Base-by-base conservation (phyloP, 2,888 invertebrate species). In the Rotaria macrura region DNA sequence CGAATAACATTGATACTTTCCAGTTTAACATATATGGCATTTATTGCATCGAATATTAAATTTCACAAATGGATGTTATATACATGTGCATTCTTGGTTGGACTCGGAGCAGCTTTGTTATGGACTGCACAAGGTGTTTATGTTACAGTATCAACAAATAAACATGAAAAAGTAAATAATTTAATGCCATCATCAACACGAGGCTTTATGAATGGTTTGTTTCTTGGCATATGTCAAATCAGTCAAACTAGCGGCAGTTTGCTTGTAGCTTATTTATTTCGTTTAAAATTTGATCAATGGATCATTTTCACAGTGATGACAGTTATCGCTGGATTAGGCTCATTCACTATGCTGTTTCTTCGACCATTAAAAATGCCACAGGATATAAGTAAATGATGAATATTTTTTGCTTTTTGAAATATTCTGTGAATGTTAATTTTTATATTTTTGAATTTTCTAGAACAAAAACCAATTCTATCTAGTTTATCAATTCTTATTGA, bases 91-190 rank as follows among this genome's bases (percentile, higher is more conserved):
- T 65, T 65, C 17, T 34, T 65, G 12, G 14, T 65, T 34, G 90
- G 90, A 0, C 87, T 89, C 83, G 87, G 88, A n/a, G 88, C 88
- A 47, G 89, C 89, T 10, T 87, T 89, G 49, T 87, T 89, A 74
- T 90, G 89, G 90, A 90, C 89, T 83, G 89, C 90, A 9, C 88
- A 89, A 84, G 89, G 89, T 47, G 90, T 90, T 0, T 90, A 90
- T 87, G 87, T 90, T 20, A 89, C 90, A 65, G 14, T 65, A n/a
- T 29, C n/a, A 34, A 65, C 65, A 29, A 65, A 65, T 65, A 17
- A 65, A 65, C 65, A 65, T 10, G 65, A 65, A 17, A 2, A 34
- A 65, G 17, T 65, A 65, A 65, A 65, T 65, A 29, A 29, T 65
- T 34, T 65, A 34, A 2, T 29, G 3, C 14, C 34, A 65, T 65